Conservation (phyloP, 92 coral and sea anemone genomes). For the Porites rus region DNA sequence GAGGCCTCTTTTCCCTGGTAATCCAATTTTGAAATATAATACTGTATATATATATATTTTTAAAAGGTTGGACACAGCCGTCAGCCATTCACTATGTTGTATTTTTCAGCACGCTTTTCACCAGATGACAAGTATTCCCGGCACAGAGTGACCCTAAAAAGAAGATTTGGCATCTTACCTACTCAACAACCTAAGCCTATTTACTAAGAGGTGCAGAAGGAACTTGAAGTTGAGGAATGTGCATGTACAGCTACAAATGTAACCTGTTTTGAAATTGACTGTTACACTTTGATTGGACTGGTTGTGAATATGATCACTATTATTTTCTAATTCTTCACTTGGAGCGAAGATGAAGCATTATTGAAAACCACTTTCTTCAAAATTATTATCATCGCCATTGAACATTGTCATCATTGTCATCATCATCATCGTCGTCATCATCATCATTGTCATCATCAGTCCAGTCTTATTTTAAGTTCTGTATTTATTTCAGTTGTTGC, state of each 20-base stretch:
- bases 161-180: conserved; percentile 93
- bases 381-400: not conserved
- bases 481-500: no score
- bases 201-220: conserved; percentile 41
- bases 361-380: not conserved
- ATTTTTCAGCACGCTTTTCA: conserved; percentile 92
- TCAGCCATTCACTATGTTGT: not conserved
- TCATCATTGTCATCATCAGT: not conserved
- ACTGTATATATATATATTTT: no score
- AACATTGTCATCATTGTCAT: no score
- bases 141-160: conserved; percentile 91
- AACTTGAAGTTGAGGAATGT: not conserved
- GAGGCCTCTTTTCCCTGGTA: no score
- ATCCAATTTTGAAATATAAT: no score
- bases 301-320: not conserved
- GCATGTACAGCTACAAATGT: not conserved
- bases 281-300: not conserved
- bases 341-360: not conserved
- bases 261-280: not conserved
- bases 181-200: conserved; percentile 90
- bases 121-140: conserved; percentile 98
- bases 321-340: not conserved
- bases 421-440: not conserved
- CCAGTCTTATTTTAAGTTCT: not conserved
- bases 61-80: no score